Percentiles rank a stretch among this genome's conserved stretches.
Evolutionary conservation across 2,113 vertebrate species (phyloP).

Genomic region (Gallinago undulata): DNA sequence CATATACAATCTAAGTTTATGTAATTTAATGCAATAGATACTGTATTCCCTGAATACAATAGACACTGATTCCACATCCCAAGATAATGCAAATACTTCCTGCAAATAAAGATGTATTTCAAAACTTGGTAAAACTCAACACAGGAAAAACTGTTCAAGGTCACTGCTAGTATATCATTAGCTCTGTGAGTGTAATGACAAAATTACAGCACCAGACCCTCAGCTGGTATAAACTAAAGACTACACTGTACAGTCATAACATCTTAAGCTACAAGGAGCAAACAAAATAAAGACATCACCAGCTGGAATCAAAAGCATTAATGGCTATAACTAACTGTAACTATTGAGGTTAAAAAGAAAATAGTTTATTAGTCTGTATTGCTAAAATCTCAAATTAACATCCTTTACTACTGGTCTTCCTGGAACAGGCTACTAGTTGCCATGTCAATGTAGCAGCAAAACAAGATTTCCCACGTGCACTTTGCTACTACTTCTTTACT

Average conservation of each 20-base stretch:
- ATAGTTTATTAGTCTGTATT: neutral
- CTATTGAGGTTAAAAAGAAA: neutral
- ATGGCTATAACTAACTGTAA: neutral
- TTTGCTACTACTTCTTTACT: neutral
- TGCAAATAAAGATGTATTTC: neutral
- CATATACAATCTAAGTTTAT: neutral
- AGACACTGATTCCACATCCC: neutral
- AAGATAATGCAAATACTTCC: neutral
- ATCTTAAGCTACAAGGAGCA: rapidly evolving
- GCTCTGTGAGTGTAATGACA: neutral
- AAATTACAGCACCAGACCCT: neutral
- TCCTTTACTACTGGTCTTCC: neutral
- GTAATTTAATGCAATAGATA: neutral
- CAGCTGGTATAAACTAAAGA: neutral
- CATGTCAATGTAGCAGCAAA: neutral
- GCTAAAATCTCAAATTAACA: neutral
- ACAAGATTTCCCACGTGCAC: neutral
- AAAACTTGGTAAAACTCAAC: neutral
- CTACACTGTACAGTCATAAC: neutral
- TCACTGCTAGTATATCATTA: neutral
- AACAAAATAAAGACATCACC: neutral
- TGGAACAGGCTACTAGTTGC: neutral
- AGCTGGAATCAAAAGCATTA: neutral
- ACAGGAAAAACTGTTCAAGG: neutral
- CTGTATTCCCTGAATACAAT: neutral